Conservation (phyloP, 1,140 invertebrate species). For the Calliopsis andreniformis region DNA sequence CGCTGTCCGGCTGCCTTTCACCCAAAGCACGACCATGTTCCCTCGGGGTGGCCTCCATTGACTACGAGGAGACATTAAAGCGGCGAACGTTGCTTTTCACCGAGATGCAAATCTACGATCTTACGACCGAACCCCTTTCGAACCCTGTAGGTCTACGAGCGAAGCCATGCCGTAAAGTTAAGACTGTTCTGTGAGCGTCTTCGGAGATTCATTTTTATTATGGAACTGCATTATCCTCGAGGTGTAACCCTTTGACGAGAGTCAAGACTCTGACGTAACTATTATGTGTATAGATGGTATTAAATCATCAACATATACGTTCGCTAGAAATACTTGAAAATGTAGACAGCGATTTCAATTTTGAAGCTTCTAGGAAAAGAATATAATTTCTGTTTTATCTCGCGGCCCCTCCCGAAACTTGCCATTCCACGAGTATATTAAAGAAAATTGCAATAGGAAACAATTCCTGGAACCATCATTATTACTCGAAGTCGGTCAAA, state of each 20-base stretch:
- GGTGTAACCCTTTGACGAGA: too few species aligned
- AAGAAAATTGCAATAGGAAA: too few species aligned
- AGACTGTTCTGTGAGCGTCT: constrained; percentile 11
- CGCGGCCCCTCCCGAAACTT: too few species aligned
- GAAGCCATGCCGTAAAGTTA: background rate
- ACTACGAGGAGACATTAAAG: constrained; percentile 36
- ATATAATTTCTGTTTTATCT: too few species aligned
- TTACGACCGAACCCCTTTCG: constrained; percentile 49
- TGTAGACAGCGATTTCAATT: too few species aligned
- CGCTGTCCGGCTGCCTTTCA: constrained; percentile 51
- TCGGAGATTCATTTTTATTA: constrained; percentile 25
- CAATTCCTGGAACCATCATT: background rate
- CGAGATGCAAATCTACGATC: constrained; percentile 57
- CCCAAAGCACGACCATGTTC: constrained; percentile 40
- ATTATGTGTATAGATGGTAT: too few species aligned
- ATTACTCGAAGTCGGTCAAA: background rate
- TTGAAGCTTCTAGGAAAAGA: too few species aligned
- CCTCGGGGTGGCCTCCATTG: background rate
- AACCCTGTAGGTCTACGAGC: constrained; percentile 10
- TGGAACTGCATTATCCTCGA: background rate
- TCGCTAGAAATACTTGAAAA: too few species aligned
- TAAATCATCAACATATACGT: too few species aligned
- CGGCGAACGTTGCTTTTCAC: constrained; percentile 52
- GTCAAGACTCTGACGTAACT: too few species aligned
- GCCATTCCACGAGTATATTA: too few species aligned